Conservation (phyloP, 2,888 invertebrate species). For the Alloplasta piceator region DNA sequence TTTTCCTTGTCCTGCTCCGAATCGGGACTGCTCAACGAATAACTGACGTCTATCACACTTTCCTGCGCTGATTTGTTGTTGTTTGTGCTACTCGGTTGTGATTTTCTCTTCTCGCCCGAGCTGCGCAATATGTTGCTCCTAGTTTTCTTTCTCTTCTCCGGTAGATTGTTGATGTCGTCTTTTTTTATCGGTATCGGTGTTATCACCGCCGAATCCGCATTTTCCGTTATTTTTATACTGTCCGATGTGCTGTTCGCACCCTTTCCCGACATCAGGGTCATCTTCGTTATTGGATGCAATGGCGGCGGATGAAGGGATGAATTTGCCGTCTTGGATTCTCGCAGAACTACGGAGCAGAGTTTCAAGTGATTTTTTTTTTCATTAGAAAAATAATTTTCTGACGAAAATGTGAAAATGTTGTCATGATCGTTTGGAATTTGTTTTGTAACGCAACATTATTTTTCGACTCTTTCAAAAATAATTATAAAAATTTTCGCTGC, state of each 20-base stretch:
- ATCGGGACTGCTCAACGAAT: conserved; percentile 78
- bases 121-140: conserved; percentile 79
- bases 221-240: conserved; percentile 81
- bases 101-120: conserved; percentile 77
- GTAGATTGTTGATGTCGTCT: conserved; percentile 74
- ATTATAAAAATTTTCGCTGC: no score
- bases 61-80: conserved; percentile 77
- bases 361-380: background rate
- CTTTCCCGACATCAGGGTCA: conserved; percentile 78
- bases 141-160: conserved; percentile 79
- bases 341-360: conserved; percentile 75
- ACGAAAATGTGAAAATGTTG: background rate
- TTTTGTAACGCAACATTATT: no score
- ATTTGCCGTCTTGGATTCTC: conserved; percentile 81
- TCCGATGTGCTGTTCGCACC: conserved; percentile 75
- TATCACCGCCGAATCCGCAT: conserved; percentile 82
- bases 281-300: conserved; percentile 81
- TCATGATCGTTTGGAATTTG: no score
- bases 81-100: conserved; percentile 74
- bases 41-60: conserved; percentile 75
- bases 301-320: conserved; percentile 80
- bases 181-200: conserved; percentile 80
- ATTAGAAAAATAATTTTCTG: background rate
- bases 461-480: no score
- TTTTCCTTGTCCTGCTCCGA: conserved; percentile 80